Evolutionary conservation across 2,113 vertebrate genomes (phyloP), one percentile per base, ranked within the genome.

Genomic region (Telmatochromis brichardi): DNA sequence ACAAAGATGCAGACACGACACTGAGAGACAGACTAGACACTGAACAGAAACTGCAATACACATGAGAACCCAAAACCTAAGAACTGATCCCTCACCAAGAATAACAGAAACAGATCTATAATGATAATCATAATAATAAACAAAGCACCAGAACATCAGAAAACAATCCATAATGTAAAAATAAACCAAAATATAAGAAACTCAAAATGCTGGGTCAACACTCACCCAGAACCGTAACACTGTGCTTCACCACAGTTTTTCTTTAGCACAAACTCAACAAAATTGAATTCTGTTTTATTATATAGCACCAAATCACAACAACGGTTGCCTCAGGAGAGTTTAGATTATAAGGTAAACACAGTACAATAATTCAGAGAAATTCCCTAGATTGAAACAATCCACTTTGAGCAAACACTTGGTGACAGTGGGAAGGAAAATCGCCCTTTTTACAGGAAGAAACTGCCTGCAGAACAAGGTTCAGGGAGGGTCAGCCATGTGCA

Each of bases 301-400:
- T 15, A 58, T 58, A 28, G 55, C 13, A 28, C 23, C 55, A 57
- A 57, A 57, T 57, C 23, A 5, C 0, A 35, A 0, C 31, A 35
- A 63, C 0, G 0, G 31, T 63, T 63, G 58, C 31, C 31, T 35
- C 31, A 35, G 0, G 31, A 63, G 9, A 63, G 31, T 63, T 63
- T 63, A 33, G 15, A 33, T 33, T 19, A 19, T 19, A 35, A 63
- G 58, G 31, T 63, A 12, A 63, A 63, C 9, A 63, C 31, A 3
- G 2, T 35, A 5, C 0, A 5, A 35, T 63, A 2, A 5, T 35
- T n/a, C 31, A 63, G 58, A 63, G 6, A 63, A 12, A 63, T 12
- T 35, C 9, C 9, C 31, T 35, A 5, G 17, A 63, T n/a, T 63
- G 58, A n/a, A n/a, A 19, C 58, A n/a, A 63, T n/a, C 4, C 58